Conservation (phyloP, 2,113 vertebrate species). For the Cichladusa arquata region DNA sequence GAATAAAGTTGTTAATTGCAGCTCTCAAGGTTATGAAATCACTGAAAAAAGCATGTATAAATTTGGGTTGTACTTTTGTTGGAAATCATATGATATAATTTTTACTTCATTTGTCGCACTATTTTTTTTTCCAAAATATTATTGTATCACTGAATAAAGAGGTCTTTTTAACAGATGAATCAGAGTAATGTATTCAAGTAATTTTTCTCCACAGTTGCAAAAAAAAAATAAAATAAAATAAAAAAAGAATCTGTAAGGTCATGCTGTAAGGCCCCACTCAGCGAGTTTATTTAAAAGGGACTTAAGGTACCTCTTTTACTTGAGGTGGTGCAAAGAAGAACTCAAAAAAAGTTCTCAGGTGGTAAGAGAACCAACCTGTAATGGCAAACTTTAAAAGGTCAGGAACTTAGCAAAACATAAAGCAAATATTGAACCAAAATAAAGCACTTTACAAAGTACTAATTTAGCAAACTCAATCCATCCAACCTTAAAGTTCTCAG, state of each 20-base stretch:
- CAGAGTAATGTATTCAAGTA: not conserved
- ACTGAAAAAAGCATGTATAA: not conserved
- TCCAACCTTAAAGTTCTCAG: not conserved
- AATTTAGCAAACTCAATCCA: not conserved
- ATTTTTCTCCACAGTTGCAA: not conserved
- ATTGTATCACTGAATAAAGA: not conserved
- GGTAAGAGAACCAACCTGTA: not conserved
- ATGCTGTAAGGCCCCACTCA: accelerated
- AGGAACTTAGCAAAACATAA: not conserved
- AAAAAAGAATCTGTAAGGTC: not conserved
- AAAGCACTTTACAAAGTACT: not conserved
- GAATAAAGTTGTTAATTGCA: not conserved
- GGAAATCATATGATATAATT: not conserved
- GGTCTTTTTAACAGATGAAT: not conserved
- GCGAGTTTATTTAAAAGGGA: not conserved
- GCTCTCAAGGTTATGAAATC: not conserved
- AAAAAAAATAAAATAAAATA: not conserved
- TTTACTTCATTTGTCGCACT: not conserved
- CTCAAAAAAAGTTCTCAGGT: not conserved
- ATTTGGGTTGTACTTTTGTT: not conserved
- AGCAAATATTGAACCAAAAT: not conserved
- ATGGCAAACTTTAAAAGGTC: not conserved
- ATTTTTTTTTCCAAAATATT: not conserved
- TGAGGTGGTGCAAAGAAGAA: not conserved
- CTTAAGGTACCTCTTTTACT: not conserved